Evolutionary conservation across 2,113 vertebrate species (phyloP), one percentile per base, ranked within the genome.

Genomic region (Phoxinus phoxinus): DNA sequence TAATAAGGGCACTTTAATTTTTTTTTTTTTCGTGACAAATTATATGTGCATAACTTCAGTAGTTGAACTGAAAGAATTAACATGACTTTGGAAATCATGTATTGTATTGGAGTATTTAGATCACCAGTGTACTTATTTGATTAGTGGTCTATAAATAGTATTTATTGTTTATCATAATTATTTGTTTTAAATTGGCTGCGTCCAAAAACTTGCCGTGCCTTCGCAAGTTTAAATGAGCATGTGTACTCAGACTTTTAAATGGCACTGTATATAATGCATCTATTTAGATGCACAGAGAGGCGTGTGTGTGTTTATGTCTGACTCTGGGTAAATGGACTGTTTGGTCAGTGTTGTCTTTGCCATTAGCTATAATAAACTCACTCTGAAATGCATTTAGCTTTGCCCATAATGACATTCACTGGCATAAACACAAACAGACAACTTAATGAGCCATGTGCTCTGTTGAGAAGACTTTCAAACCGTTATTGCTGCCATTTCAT

Each of bases 221-320:
- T 56, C 53, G 2, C 8, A 8, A 27, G 17, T 21, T 76, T 12
- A 32, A 76, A 53, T 32, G 1, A 32, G 9, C 67, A 71, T 71
- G 35, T 71, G n/a, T 23, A 74, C 37, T 73, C 35, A 21, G 51
- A 75, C 9, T 69, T 83, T 72, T 74, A 48, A 56, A 58, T 75
- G 32, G 21, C 51, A 46, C 9, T 84, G 53, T 61, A 44, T 59
- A 73, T 48, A n/a, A 46, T 27, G 44, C 46, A 27, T 41, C 12
- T 77, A 25, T 67, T 75, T 85, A 51, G 59, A 77, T 85, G 84
- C 48, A 53, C 11, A 23, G 21, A 25, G 59, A 51, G 35, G 83
- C 11, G 3, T 78, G 51, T 37, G 1, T 48, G 21, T 85, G 78
- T 80, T 80, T 65, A 80, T 63, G n/a, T 56, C 51, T 51, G 69